Evolutionary conservation across 2,797 vertebrate species (phyloP), one percentile per base, ranked within the genome.

Genomic region (Poecile montanus): DNA sequence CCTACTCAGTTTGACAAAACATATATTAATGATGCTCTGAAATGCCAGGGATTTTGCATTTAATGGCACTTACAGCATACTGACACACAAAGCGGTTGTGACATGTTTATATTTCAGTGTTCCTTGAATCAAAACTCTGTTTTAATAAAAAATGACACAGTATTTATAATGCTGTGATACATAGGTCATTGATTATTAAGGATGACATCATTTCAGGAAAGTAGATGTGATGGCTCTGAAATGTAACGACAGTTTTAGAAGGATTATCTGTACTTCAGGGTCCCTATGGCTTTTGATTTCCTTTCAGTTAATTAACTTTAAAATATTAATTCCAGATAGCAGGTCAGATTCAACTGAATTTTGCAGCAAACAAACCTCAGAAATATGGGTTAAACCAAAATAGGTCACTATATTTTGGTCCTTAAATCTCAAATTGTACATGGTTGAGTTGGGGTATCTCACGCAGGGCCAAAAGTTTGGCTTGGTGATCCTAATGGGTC

Each of bases 271-370:
- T 89, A 85, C 85, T 50, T 58, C 26, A 54, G 32, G 14, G 34
- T 87, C 30, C 70, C 36, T 76, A 10, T 53, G 34, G 40, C 23
- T 93, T 71, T 80, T 14, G 3, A 57, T 61, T 96, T 89, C 16
- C 91, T 87, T 89, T 77, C 32, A 88, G 60, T 38, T 85, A 91
- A 83, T 91, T 45, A 80, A 44, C 20, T 91, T 73, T n/a, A 88
- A 90, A 89, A 88, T 74, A 62, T 50, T 82, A 86, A 23, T 91
- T 89, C 9, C 29, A 80, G n/a, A 60, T 61, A 87, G 13, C 26
- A 88, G 22, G 23, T 70, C 70, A 72, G 56, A 68, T 81, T 66
- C 16, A 60, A 23, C 40, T 81, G 80, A 40, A 40, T 40, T 40
- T 40, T 40, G 38, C 32, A 61, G 17, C 75, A 78, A 87, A 68